phyloP scores from a whole-genome alignment of 2,888 invertebrate species.

The Ptilodon capucinus region DNA sequence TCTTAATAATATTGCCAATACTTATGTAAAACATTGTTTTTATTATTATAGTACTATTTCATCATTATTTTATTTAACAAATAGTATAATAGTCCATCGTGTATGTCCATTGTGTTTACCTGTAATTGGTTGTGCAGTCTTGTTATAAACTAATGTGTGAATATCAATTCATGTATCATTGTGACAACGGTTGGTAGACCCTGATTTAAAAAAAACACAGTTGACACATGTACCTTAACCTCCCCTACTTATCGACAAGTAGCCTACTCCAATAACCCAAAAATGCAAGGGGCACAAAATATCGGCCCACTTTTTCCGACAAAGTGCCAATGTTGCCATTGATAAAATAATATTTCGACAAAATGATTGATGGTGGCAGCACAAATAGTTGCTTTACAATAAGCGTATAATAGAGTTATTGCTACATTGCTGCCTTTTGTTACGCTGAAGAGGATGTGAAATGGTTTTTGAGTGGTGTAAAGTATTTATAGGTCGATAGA shows the following conservation, averaged over 20 bases:
- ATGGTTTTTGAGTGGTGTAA: neutral
- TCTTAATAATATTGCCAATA: too few relatives aligned
- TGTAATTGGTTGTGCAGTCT: too few relatives aligned
- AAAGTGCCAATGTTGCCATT: conserved; percentile 11
- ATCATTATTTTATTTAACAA: too few relatives aligned
- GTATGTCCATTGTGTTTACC: too few relatives aligned
- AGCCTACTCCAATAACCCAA: neutral
- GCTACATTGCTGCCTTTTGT: neutral
- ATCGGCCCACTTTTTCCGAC: conserved; percentile 3
- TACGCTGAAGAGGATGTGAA: neutral
- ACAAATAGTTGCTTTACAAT: neutral
- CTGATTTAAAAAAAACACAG: too few relatives aligned
- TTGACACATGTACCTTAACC: too few relatives aligned
- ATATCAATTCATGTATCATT: too few relatives aligned
- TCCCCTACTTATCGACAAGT: neutral
- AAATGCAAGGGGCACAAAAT: neutral
- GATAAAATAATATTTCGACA: conserved; percentile 24
- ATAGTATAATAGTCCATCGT: too few relatives aligned
- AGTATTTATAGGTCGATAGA: neutral
- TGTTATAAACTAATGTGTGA: too few relatives aligned
- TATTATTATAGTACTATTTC: too few relatives aligned
- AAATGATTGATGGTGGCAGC: conserved; percentile 26
- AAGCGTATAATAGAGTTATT: neutral
- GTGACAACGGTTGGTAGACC: too few relatives aligned
- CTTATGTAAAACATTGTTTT: too few relatives aligned